Evolutionary conservation across 2,888 invertebrate species (phyloP), one percentile per base, ranked within the genome.

Genomic region (Spilosoma lubricipeda): DNA sequence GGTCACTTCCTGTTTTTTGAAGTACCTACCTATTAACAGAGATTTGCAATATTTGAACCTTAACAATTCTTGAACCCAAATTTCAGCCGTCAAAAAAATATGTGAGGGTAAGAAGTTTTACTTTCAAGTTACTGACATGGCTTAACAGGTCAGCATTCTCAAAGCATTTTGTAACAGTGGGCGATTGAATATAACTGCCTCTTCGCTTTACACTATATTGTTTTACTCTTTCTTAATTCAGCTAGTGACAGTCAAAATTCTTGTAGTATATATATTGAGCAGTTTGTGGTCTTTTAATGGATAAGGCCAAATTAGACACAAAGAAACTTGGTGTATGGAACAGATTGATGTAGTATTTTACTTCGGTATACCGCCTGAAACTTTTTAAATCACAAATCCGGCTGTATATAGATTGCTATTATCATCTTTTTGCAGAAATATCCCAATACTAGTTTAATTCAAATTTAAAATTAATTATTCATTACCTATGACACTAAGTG

Each of bases 81-180:
- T 42, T 20, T 59, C 70, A 11, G 11, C 11, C 30, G 30, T 56
- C 39, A 42, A 42, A 70, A 70, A 27, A 23, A 36, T 9, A 56
- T 69, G 45, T 20, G 42, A 42, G 42, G 42, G 63, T 42, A 42
- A 42, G 70, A 63, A 70, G 70, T 30, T 70, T 59, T 30, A 63
- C 59, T 42, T 59, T 36, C 68, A 42, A 68, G 73, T 76, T 75
- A 67, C 75, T 82, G 78, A 72, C 73, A 73, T 72, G 71, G 45
- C 18, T 36, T 52, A 59, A 59, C 39, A 59, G 42, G 69, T 36
- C 52, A 36, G 56, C 0, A 52, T 52, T 52, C 56, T 36, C 13
- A 18, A 13, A 36, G 56, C 0, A 52, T 52, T 52, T 69, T 36
- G 23, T n/a, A 13, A 36, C 56, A 52, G 56, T 33, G 52, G 36